A percentile compares a stretch with the other conserved stretches of the same genome.
phyloP scores from a whole-genome alignment of 2,797 vertebrate genomes.

The Helicolenus hilgendorfi region DNA sequence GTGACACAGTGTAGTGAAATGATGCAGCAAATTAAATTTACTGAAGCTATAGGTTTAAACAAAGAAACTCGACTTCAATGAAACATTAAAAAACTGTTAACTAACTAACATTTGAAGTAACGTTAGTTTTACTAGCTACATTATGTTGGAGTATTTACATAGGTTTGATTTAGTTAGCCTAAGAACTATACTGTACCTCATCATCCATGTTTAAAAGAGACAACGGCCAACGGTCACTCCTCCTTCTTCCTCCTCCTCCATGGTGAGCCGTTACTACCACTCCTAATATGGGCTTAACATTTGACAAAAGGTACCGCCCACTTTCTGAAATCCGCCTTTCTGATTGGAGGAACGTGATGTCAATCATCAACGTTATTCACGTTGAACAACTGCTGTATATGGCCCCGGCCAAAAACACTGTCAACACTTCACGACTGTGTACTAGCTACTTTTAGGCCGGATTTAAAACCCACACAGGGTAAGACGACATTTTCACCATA shows the following conservation, averaged over 20 bases:
- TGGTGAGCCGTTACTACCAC: background rate
- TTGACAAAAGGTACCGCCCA: constrained; percentile 1
- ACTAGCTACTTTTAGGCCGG: constrained; percentile 19
- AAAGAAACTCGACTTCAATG: too few species aligned
- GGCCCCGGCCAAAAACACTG: background rate
- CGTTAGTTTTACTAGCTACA: background rate
- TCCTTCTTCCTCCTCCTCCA: rapidly evolving
- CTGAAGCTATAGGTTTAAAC: background rate
- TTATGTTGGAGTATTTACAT: background rate
- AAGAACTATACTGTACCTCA: background rate
- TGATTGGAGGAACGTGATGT: constrained; percentile 53
- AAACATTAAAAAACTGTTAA: background rate
- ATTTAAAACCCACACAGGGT: constrained; percentile 63
- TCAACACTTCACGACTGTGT: constrained; percentile 40
- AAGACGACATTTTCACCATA: constrained; percentile 42
- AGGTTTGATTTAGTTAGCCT: background rate
- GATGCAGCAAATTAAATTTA: too few species aligned
- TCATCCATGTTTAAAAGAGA: background rate
- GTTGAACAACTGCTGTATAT: constrained; percentile 2
- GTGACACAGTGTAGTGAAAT: rapidly evolving
- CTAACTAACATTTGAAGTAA: background rate
- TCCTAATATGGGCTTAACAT: constrained; percentile 65
- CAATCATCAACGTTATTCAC: constrained; percentile 25
- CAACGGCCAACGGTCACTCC: background rate
- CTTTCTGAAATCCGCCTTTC: background rate